Evolutionary conservation across 30 jellyfish, hydroid and myxozoan species (phyloP).

Genomic region (Aurelia coerulea): DNA sequence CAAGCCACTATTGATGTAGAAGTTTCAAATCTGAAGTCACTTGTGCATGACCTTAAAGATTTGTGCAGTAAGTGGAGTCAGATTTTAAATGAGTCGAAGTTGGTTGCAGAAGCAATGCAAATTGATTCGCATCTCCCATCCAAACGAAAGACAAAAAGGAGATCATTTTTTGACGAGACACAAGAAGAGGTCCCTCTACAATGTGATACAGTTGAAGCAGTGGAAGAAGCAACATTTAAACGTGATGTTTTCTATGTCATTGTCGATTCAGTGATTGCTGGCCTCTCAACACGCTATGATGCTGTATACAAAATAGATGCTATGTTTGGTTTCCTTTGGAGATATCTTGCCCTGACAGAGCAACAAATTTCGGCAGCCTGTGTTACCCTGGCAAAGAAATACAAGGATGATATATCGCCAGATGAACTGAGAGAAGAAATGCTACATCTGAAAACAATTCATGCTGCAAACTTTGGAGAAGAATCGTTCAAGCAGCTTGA

Average conservation of each 20-base stretch:
- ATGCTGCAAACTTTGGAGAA: slow-evolving; percentile 23
- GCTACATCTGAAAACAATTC: slow-evolving; percentile 1
- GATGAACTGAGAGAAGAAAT: slow-evolving; percentile 5
- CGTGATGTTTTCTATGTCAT: neutral
- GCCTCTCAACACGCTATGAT: slow-evolving; percentile 20
- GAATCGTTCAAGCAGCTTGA: neutral
- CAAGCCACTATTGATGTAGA: slow-evolving; percentile 37
- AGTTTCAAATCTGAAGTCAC: slow-evolving; percentile 32
- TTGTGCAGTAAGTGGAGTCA: too few relatives aligned
- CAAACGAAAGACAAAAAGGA: slow-evolving; percentile 19
- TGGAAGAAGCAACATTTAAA: neutral
- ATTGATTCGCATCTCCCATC: slow-evolving; percentile 22
- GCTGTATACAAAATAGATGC: slow-evolving; percentile 12
- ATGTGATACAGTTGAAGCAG: neutral
- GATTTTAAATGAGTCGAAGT: slow-evolving; percentile 42
- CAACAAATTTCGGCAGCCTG: slow-evolving; percentile 28
- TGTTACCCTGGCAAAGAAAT: slow-evolving; percentile 20
- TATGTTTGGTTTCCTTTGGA: slow-evolving; percentile 37
- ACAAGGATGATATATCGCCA: slow-evolving; percentile 37
- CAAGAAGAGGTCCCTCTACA: slow-evolving; percentile 35
- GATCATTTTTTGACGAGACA: slow-evolving; percentile 22
- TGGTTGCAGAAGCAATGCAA: slow-evolving; percentile 51
- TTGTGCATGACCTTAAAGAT: neutral
- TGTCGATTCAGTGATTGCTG: slow-evolving; percentile 10
- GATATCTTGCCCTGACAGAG: slow-evolving; percentile 17